Evolutionary conservation across 92 coral and sea anemone species (phyloP), one percentile per base, ranked within the genome.

Genomic region (Zoanthus gigantus): DNA sequence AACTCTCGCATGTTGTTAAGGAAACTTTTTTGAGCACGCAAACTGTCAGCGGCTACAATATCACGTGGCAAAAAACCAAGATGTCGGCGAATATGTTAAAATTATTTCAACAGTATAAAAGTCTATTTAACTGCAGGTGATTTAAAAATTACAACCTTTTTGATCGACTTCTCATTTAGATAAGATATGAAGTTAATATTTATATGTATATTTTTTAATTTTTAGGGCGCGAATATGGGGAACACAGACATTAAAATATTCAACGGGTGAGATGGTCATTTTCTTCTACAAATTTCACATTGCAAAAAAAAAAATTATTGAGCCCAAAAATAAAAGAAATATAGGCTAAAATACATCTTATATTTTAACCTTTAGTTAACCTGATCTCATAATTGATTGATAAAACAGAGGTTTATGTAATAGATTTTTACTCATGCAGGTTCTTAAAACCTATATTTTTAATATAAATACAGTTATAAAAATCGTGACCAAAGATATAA

Each of bases 31-130:
- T 90, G 87, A 53, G 34, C 69, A 72, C 85, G 89, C 83, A 73
- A 65, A 47, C 54, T 84, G 5, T 60, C 91, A 91, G 94, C 94
- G 89, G 94, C 82, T 54, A 83, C 48, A 37, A 78, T 52, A 45
- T 77, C 65, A 42, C 72, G 67, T 65, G 46, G 74, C 71, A 37
- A 44, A 63, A 86, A 84, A 86, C 86, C 84, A 94, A 94, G 73
- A 94, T 94, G 98, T 95, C 98, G 94, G 90, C 98, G 88, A 91
- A 73, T 89, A 84, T 91, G 89, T 86, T 81, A 47, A 67, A 48
- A 81, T 29, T 66, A 45, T 63, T 66, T 37, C 85, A 65, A 11
- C 85, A 81, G 74, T 44, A 74, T 1, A 66, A 63, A 47, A 81
- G 45, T 65, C 58, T 50, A n/a, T 34, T 67, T 53, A 29, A 56